These are phyloP conservation scores for Tokudaia muenninki DNA, from an alignment of 2,797 vertebrate genomes.

Conservation along the genomic window DNA sequence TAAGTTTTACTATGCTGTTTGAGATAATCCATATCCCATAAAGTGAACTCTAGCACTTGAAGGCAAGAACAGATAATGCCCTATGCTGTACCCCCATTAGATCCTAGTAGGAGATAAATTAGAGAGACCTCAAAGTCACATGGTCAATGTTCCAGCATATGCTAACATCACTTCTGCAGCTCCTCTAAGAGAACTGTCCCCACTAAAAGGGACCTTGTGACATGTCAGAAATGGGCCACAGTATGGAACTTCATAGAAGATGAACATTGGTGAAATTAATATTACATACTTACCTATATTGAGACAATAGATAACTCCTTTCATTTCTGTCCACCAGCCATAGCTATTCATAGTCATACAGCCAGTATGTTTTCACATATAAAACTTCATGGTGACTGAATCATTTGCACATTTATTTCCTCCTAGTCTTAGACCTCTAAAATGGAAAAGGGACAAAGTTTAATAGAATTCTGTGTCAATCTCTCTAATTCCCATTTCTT, in stretches of 20 bases:
- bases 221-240: neutral
- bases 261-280: neutral
- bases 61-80: neutral
- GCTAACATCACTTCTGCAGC: neutral
- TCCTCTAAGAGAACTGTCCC: neutral
- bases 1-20: conserved; percentile 21
- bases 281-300: neutral
- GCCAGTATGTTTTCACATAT: neutral
- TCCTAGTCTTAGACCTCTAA: neutral
- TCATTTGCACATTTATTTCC: neutral
- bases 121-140: neutral
- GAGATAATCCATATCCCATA: conserved; percentile 62
- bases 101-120: neutral
- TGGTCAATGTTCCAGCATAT: neutral
- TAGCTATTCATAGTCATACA: neutral
- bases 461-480: neutral
- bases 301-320: neutral
- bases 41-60: conserved; percentile 64
- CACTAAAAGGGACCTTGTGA: neutral
- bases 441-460: neutral
- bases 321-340: neutral
- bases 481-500: neutral
- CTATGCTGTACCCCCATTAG: neutral
- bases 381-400: neutral
- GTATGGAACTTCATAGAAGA: neutral